Conservation (phyloP, 2,113 vertebrate species). For the Ptilonorhynchus violaceus region DNA sequence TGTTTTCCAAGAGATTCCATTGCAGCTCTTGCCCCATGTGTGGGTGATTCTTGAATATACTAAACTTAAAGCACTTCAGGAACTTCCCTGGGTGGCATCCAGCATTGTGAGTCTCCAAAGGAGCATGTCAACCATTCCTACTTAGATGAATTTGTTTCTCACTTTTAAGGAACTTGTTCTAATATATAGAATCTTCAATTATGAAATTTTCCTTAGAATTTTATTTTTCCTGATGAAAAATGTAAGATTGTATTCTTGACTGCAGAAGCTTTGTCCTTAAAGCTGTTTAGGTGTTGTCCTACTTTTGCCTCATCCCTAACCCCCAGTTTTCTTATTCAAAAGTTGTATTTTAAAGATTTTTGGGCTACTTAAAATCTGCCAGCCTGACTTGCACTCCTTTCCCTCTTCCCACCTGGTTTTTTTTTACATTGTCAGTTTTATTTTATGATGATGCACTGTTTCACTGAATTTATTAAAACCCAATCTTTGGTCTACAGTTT, state of each 20-base stretch:
- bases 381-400: background rate
- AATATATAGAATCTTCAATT: background rate
- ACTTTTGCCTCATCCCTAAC: rapidly evolving
- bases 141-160: background rate
- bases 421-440: background rate
- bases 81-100: background rate
- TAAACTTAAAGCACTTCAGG: background rate
- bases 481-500: background rate
- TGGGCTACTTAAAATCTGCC: background rate
- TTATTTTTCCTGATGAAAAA: background rate
- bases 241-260: background rate
- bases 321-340: background rate
- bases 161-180: background rate
- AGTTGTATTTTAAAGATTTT: background rate
- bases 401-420: background rate
- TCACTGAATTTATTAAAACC: background rate
- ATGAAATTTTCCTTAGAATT: background rate
- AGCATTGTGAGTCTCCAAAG: background rate
- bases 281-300: background rate
- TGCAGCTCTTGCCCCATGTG: rapidly evolving
- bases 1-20: background rate
- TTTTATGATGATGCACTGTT: background rate
- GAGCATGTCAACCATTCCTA: rapidly evolving
- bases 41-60: rapidly evolving
- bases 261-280: background rate